A percentile compares a stretch with the other conserved stretches of the same genome.
These are phyloP conservation scores for Zingel zingel DNA, from an alignment of 2,113 vertebrate species.

Conservation along the genomic window DNA sequence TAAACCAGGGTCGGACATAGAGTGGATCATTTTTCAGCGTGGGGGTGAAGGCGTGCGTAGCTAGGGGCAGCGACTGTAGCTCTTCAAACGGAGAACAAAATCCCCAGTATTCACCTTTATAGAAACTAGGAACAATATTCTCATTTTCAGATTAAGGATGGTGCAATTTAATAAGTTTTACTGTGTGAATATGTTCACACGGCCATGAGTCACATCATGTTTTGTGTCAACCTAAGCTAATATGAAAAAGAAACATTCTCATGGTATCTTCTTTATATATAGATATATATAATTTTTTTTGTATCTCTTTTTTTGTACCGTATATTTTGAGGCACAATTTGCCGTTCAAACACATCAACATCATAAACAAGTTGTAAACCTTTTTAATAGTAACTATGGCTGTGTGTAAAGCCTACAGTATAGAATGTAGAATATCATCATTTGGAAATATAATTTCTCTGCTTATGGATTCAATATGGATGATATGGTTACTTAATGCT, in stretches of 20 bases:
- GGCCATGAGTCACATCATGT: background rate
- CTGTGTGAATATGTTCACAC: background rate
- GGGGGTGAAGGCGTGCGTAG: background rate
- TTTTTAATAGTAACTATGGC: background rate
- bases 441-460: slow-evolving; percentile 16
- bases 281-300: no score
- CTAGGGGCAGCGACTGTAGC: background rate
- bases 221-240: background rate
- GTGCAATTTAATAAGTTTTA: background rate
- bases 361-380: background rate
- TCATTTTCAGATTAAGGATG: background rate
- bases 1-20: slow-evolving; percentile 5
- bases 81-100: background rate
- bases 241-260: background rate
- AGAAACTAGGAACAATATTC: background rate
- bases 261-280: no score
- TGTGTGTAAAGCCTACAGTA: no score
- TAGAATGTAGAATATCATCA: background rate
- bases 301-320: background rate
- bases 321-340: background rate
- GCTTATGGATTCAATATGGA: slow-evolving; percentile 4
- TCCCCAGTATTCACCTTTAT: background rate
- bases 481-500: background rate
- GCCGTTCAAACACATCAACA: background rate
- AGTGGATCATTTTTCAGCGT: background rate